Evolutionary conservation across 2,113 vertebrate genomes (phyloP).

Genomic region (Pogonocichla stellata): DNA sequence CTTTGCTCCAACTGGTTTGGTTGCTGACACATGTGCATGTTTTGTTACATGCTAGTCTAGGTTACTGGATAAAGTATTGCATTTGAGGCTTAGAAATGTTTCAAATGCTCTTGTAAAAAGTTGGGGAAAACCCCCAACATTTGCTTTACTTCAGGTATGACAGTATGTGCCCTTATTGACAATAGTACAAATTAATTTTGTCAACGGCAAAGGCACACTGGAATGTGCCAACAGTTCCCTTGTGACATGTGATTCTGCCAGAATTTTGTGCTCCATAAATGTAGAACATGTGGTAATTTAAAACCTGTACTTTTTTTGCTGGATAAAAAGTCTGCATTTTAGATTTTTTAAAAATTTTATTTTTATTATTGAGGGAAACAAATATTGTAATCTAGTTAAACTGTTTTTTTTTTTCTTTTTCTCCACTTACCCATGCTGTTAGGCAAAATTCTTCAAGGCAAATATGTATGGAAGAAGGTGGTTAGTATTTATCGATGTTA

Average conservation of each 20-base stretch:
- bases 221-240: neutral
- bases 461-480: neutral
- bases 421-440: neutral
- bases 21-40: neutral
- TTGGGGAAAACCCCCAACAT: rapidly evolving
- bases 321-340: neutral
- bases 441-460: neutral
- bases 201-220: neutral
- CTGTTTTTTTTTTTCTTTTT: neutral
- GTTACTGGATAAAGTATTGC: neutral
- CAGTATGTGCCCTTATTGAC: neutral
- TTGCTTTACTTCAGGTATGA: neutral
- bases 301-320: neutral
- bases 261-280: neutral
- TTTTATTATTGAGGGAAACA: neutral
- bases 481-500: neutral
- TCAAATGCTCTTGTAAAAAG: neutral
- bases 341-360: no score
- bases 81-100: neutral
- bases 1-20: neutral
- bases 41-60: neutral
- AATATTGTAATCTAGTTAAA: neutral
- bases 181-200: neutral
- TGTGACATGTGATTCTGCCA: neutral
- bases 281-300: neutral